These are phyloP conservation scores for Chironomus tepperi DNA, from an alignment of 1,140 invertebrate genomes.

Conservation along the genomic window DNA sequence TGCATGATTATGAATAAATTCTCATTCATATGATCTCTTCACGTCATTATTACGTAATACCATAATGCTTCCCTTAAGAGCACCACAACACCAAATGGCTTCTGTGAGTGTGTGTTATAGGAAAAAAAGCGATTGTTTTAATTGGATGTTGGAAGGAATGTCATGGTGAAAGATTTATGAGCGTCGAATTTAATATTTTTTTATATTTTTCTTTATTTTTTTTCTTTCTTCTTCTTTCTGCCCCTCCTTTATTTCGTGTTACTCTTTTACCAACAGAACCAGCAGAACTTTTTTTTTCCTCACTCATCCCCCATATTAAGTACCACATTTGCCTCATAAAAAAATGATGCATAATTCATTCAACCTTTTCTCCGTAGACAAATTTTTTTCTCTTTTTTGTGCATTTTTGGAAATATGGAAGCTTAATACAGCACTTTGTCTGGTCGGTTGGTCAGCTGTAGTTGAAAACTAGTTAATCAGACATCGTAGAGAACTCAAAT, in stretches of 20 bases:
- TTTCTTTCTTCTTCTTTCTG: background rate
- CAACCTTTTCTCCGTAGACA: background rate
- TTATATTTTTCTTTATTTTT: background rate
- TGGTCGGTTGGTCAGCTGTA: too few species aligned
- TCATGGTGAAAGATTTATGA: constrained; percentile 13
- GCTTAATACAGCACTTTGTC: too few species aligned
- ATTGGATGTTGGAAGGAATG: constrained; percentile 7
- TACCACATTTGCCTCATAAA: constrained; percentile 3
- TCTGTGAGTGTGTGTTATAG: background rate
- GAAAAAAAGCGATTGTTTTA: constrained; percentile 1
- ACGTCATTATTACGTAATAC: background rate
- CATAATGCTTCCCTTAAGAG: constrained; percentile 6
- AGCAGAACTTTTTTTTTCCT: background rate
- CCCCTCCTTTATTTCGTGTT: background rate
- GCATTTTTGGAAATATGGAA: too few species aligned
- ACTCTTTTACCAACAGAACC: background rate
- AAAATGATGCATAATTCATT: constrained; percentile 3
- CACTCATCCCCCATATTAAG: background rate
- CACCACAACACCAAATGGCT: background rate
- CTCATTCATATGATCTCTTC: background rate
- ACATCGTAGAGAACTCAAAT: too few species aligned
- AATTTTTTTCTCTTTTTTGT: background rate
- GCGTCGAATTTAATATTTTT: constrained; percentile 13
- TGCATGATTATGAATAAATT: constrained; percentile 9
- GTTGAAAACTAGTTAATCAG: too few species aligned